Conservation (phyloP, 1,140 invertebrate genomes). For the Cherax destructor region DNA sequence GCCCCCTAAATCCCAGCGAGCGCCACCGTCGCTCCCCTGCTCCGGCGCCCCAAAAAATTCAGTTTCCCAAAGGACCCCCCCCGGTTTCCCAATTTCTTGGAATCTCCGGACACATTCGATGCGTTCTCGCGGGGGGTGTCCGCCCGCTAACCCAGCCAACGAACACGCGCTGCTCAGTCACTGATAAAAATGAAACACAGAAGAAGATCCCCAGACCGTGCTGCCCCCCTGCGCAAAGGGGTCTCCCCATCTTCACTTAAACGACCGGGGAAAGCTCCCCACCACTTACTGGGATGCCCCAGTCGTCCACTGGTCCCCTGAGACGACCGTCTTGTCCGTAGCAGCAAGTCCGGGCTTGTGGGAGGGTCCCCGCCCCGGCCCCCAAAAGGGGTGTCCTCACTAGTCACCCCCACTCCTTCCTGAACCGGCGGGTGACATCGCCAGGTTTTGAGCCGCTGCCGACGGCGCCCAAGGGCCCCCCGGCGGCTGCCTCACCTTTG, state of each 20-base stretch:
- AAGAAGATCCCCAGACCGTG: constrained; percentile 51
- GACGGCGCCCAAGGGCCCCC: constrained; percentile 1
- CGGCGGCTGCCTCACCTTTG: constrained; percentile 60
- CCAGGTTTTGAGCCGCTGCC: constrained; percentile 9
- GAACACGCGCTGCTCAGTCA: constrained; percentile 54
- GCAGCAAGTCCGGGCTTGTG: constrained; percentile 28
- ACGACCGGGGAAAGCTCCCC: constrained; percentile 26
- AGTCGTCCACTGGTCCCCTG: constrained; percentile 51
- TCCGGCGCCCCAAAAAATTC: constrained; percentile 51
- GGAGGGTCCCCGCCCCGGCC: constrained; percentile 24
- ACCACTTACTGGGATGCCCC: constrained; percentile 60
- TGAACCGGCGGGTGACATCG: constrained; percentile 31
- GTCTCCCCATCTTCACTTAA: constrained; percentile 54
- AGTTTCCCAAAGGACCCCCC: constrained; percentile 58
- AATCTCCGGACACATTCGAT: constrained; percentile 45
- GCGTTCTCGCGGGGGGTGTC: constrained; percentile 51
- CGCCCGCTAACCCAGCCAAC: constrained; percentile 57
- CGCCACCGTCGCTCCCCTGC: constrained; percentile 44
- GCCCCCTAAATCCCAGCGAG: constrained; percentile 26
- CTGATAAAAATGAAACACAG: constrained; percentile 51
- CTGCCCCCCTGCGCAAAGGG: constrained; percentile 45
- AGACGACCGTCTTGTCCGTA: constrained; percentile 18
- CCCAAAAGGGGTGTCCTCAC: constrained; percentile 11
- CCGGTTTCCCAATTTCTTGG: constrained; percentile 43
- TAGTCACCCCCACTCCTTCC: constrained; percentile 66